A percentile compares a stretch with the other conserved stretches of the same genome.
phyloP scores from a whole-genome alignment of 1,140 invertebrate genomes.

The Drosophila nannoptera region DNA sequence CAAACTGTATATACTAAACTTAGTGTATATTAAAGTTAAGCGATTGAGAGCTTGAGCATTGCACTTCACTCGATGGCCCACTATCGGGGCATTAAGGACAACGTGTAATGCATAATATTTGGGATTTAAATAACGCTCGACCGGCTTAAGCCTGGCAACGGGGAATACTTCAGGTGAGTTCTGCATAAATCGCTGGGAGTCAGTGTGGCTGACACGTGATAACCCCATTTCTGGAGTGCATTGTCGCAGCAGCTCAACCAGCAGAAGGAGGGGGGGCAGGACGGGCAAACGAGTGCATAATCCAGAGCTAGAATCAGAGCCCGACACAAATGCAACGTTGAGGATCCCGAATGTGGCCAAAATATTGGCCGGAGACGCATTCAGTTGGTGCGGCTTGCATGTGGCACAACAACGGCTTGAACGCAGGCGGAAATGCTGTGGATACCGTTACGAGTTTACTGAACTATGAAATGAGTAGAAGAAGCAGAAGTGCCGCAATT shows the following conservation, averaged over 20 bases:
- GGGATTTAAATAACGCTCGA: slow-evolving; percentile 42
- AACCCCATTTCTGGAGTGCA: slow-evolving; percentile 64
- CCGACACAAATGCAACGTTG: slow-evolving; percentile 50
- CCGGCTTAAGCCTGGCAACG: slow-evolving; percentile 13
- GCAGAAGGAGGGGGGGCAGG: slow-evolving; percentile 3
- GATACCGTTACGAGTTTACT: background rate
- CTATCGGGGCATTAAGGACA: slow-evolving; percentile 13
- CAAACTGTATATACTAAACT: too few species aligned
- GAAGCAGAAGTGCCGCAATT: background rate
- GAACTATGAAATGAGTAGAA: background rate
- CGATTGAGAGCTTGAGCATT: too few species aligned
- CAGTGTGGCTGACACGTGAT: slow-evolving; percentile 68
- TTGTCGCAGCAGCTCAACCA: slow-evolving; percentile 64
- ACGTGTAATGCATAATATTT: slow-evolving; percentile 52
- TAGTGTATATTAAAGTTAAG: too few species aligned
- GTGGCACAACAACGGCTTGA: background rate
- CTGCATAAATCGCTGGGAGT: slow-evolving; percentile 41
- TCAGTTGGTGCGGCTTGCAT: background rate
- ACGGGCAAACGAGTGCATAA: slow-evolving; percentile 59
- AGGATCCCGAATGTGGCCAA: slow-evolving; percentile 28
- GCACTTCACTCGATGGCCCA: too few species aligned
- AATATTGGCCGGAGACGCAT: background rate
- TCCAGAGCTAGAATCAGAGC: slow-evolving; percentile 45
- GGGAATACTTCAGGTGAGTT: slow-evolving; percentile 21
- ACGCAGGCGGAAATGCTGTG: background rate